Base-by-base conservation (phyloP, 1,140 invertebrate species). In the Heterodera carotae region DNA sequence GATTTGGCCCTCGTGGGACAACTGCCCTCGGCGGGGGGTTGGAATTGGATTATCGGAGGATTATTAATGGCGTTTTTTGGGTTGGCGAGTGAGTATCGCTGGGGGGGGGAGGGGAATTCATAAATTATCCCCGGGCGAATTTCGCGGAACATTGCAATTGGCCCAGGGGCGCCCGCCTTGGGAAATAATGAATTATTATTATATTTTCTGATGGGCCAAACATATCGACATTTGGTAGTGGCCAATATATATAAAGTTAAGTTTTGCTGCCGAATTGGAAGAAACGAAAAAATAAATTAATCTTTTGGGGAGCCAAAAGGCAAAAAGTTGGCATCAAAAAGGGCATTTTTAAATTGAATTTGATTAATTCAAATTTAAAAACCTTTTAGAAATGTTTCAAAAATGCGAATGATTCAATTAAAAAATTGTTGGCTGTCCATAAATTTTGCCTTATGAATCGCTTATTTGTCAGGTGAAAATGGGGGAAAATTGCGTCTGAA, bases 31-130 rank as follows among this genome's bases (percentile, higher is more conserved):
- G 29, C 8, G 60, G 60, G 7, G n/a, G 33, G 62, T 15, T 12
- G 62, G n/a, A 31, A 34, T 34, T 66, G 48, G 48, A 56, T 56
- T 56, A 56, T 56, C 48, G 62, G 62, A 29, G 62, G 62, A 66
- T 66, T 66, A 66, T 66, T 66, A 66, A 66, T 66, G 62, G 62
- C 62, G 62, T 66, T 66, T 66, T 66, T 66, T 66, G 29, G 62
- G 62, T 34, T 66, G n/a, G 33, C 10, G 25, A 56, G 48, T 56
- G 48, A 56, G 48, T 56, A 56, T 56, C 48, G 22, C 15, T 56
- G 62, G 60, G n/a, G n/a, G n/a, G n/a, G 12, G 6, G 39, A 43
- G 39, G 12, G 12, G 29, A 66, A 31, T 66, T 34, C 62, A 66
- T 66, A 66, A 66, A 66, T 66, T 66, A 66, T 66, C 62, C 62